Conservation (phyloP, 2,113 vertebrate species). For the Stegastes partitus region DNA sequence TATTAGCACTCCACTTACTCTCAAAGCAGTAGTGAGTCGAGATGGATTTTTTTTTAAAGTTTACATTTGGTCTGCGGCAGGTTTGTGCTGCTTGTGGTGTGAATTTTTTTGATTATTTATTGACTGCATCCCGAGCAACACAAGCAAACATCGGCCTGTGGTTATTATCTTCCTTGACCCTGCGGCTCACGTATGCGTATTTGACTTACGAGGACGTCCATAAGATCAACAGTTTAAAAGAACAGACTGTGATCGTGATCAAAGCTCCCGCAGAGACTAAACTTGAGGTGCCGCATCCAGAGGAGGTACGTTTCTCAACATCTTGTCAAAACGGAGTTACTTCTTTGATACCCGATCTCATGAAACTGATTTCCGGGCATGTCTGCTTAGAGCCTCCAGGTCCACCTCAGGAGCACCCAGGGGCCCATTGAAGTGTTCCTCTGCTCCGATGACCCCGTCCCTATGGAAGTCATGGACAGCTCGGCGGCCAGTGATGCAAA, state of each 20-base stretch:
- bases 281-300: conserved; percentile 94
- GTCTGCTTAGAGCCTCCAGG: conserved; percentile 88
- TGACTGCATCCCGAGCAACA: too few species aligned
- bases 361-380: neutral
- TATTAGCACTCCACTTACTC: too few species aligned
- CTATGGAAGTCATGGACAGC: conserved; percentile 81
- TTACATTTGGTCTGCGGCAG: too few species aligned
- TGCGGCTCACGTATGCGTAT: conserved; percentile 89
- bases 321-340: neutral
- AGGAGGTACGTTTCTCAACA: conserved; percentile 86
- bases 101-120: too few species aligned
- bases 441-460: conserved; percentile 89
- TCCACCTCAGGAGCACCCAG: conserved; percentile 92
- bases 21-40: too few species aligned
- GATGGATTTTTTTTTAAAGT: too few species aligned
- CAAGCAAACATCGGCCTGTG: too few species aligned
- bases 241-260: conserved; percentile 96
- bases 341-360: neutral
- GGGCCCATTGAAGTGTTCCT: conserved; percentile 96
- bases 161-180: conserved; percentile 82
- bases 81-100: too few species aligned
- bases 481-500: conserved; percentile 63
- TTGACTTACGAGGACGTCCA: conserved; percentile 94
- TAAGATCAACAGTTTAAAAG: conserved; percentile 91
- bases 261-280: conserved; percentile 95